A percentile compares a stretch with the other conserved stretches of the same genome.
Conservation (phyloP, 64 coral and sea anemone genomes). For the Pocillopora verrucosa region DNA sequence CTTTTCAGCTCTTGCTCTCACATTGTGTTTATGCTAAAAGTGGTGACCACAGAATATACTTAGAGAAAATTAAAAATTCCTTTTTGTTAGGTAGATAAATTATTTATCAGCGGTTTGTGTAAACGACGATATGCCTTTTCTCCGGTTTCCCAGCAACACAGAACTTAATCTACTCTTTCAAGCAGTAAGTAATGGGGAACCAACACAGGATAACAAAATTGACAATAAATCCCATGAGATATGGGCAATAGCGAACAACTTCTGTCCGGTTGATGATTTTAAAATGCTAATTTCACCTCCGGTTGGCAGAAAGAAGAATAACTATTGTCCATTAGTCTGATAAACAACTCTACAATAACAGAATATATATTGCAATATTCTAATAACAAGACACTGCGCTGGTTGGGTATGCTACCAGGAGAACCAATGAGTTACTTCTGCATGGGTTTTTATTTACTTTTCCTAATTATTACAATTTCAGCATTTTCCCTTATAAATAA, state of each 20-base stretch:
- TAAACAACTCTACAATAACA: background rate
- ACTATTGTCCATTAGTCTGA: background rate
- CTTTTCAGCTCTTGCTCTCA: background rate
- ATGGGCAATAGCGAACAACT: background rate
- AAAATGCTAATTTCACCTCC: slow-evolving; percentile 34
- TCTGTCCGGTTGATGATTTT: background rate
- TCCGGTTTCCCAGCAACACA: background rate
- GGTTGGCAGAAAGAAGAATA: background rate
- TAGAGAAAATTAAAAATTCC: background rate
- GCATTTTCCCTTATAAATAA: background rate
- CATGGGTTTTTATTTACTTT: background rate
- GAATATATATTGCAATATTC: background rate
- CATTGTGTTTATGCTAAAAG: background rate
- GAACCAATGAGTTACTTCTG: background rate
- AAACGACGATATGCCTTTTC: background rate
- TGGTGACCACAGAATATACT: background rate
- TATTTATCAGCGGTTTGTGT: slow-evolving; percentile 21
- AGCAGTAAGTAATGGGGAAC: background rate
- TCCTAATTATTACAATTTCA: background rate
- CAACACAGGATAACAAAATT: background rate
- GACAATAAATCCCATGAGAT: background rate
- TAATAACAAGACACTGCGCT: background rate
- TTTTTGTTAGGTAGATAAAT: background rate
- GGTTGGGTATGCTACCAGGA: background rate
- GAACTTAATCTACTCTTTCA: background rate